Percentiles rank a stretch among this genome's conserved stretches.
Conservation (phyloP, 2,888 invertebrate species). For the Lasioglossum oenotherae region DNA sequence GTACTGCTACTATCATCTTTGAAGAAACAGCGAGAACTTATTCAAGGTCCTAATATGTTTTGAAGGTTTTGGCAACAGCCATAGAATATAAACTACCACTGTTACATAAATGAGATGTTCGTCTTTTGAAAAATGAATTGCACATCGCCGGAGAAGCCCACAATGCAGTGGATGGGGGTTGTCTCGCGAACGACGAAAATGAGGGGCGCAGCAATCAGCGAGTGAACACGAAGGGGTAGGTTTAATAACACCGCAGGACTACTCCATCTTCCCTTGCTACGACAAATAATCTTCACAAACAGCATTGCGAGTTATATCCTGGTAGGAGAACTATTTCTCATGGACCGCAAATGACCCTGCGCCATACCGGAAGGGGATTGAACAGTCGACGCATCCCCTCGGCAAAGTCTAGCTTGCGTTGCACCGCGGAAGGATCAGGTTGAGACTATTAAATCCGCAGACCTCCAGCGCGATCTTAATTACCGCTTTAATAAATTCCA, state of each 20-base stretch:
- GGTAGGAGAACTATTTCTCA: background rate
- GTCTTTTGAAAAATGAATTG: too few relatives aligned
- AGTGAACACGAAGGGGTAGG: background rate
- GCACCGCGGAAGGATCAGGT: background rate
- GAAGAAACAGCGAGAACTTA: too few relatives aligned
- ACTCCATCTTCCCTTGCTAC: background rate
- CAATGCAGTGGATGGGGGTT: background rate
- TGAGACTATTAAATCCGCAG: slow-evolving; percentile 9
- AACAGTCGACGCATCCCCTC: background rate
- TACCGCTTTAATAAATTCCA: slow-evolving; percentile 6
- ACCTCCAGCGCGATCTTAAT: background rate
- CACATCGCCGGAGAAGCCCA: too few relatives aligned
- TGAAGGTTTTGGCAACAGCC: too few relatives aligned
- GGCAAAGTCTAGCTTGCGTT: background rate
- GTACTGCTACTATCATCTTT: too few relatives aligned
- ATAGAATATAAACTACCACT: too few relatives aligned
- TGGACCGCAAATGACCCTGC: background rate
- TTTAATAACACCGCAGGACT: background rate
- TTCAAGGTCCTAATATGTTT: too few relatives aligned
- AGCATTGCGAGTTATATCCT: background rate
- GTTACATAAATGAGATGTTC: too few relatives aligned
- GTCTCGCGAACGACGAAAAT: background rate
- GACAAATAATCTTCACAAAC: slow-evolving; percentile 4
- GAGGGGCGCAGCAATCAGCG: background rate
- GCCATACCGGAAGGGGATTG: background rate